Percentiles rank a stretch among this genome's conserved stretches.
These are phyloP conservation scores for Digitonthophagus gazella DNA, from an alignment of 2,888 invertebrate species.

Conservation along the genomic window DNA sequence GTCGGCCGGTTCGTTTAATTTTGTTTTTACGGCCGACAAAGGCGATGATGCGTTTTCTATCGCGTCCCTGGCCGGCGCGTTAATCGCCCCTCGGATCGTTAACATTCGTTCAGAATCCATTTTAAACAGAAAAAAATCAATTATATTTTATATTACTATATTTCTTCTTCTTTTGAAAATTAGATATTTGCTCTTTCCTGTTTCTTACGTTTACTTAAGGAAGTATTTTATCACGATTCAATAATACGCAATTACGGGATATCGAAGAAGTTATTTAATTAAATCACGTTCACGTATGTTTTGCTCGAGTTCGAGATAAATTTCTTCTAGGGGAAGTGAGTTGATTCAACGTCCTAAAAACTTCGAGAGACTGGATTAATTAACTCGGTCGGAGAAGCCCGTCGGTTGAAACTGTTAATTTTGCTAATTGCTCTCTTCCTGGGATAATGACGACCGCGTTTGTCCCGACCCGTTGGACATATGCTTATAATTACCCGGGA, in stretches of 20 bases:
- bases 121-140: too few relatives aligned
- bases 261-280: not conserved
- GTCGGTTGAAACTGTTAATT: constrained; percentile 36
- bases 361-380: not conserved
- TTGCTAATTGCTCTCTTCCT: constrained; percentile 47
- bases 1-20: constrained; percentile 30
- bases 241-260: not conserved
- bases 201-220: too few relatives aligned
- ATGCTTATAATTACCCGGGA: constrained; percentile 50
- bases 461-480: constrained; percentile 42
- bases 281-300: not conserved
- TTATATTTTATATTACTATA: too few relatives aligned
- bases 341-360: not conserved
- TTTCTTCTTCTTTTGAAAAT: too few relatives aligned
- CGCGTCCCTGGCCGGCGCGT: not conserved
- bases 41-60: constrained; percentile 8
- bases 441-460: constrained; percentile 42
- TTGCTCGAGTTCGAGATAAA: not conserved
- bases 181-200: too few relatives aligned
- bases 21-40: constrained; percentile 22
- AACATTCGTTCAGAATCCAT: not conserved
- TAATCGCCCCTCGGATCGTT: not conserved
- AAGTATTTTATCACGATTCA: not conserved
- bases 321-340: not conserved
- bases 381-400: not conserved